A percentile compares a stretch with the other conserved stretches of the same genome.
Evolutionary conservation across 1,140 invertebrate species (phyloP).

Genomic region (Eciton burchellii): DNA sequence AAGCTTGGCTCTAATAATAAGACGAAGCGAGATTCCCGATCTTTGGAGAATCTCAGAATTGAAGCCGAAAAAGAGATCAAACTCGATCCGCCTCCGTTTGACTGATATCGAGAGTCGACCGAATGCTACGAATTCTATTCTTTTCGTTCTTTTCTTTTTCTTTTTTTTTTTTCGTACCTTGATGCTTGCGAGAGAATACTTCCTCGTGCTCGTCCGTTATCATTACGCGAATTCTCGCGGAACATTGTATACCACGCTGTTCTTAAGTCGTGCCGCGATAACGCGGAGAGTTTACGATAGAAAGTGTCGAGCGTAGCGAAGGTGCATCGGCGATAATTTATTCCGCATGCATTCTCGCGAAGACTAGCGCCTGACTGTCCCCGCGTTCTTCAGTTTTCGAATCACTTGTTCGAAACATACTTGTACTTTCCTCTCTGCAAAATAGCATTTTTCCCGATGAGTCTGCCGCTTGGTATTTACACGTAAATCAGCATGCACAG

Average conservation of each 20-base stretch:
- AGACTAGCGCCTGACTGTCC: background rate
- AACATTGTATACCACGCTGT: background rate
- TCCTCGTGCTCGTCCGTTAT: no score
- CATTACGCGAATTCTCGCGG: background rate
- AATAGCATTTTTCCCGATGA: constrained; percentile 50
- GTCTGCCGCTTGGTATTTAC: constrained; percentile 65
- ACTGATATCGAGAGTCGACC: background rate
- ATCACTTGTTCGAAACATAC: background rate
- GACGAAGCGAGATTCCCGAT: background rate
- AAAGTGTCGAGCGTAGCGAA: constrained; percentile 29
- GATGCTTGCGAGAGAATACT: background rate
- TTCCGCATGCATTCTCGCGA: constrained; percentile 36
- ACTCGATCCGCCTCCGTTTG: background rate
- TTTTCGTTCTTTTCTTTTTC: background rate
- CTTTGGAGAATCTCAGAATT: background rate
- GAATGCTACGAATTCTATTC: background rate
- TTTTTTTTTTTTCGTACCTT: background rate
- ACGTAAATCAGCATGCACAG: constrained; percentile 25
- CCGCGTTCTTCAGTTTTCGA: constrained; percentile 48
- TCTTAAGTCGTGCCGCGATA: background rate
- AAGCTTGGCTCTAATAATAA: constrained; percentile 6
- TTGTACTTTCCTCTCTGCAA: constrained; percentile 61
- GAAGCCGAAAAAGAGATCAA: background rate
- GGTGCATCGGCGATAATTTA: constrained; percentile 49
- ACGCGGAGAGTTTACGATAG: constrained; percentile 16